Base-by-base conservation (phyloP, 2,797 vertebrate species). In the Fistularia tabacaria region DNA sequence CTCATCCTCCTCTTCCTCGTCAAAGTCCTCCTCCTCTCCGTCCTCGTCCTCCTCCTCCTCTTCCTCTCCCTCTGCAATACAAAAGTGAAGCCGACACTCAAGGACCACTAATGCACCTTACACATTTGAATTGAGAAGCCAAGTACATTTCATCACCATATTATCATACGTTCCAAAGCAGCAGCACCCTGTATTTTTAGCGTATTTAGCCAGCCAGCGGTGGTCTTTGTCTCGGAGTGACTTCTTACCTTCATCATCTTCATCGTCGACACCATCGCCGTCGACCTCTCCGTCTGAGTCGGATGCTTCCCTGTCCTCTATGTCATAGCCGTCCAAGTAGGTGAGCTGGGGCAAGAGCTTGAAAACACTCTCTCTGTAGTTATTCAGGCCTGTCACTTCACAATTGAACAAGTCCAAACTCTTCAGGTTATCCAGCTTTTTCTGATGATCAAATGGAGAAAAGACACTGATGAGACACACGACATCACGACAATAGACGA, bases 361-460 rank as follows among this genome's bases (percentile, higher is more conserved):
- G 77, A 97, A 97, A 56, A 97, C 93, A 0, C 93, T 95, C 82
- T 95, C 94, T 86, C 94, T 92, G 84, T 97, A 97, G 83, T 95
- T 93, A 3, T 93, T 94, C 59, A 95, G 85, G 80, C 94, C 93
- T 62, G 95, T 97, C 72, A 97, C 94, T 89, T 97, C 94, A 87
- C 95, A 97, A 89, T 96, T 96, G 85, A 96, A 97, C 72, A 97
- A 85, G 83, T 97, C 94, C 82, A 97, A 88, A 85, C 93, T 95
- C 87, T 95, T 96, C 83, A 97, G 86, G 84, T 91, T 91, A 53
- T 92, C 92, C 77, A 95, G 87, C 77, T 95, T 95, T 95, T 95
- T 95, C 94, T 96, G 85, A 64, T 0, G 59, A 66, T 48, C 56
- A 76, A 46, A 71, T 3, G 15, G 45, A 63, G 14, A 5, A 0